A percentile compares a stretch with the other conserved stretches of the same genome.
These are phyloP conservation scores for Plectropomus leopardus DNA, from an alignment of 2,113 vertebrate species.

Conservation along the genomic window DNA sequence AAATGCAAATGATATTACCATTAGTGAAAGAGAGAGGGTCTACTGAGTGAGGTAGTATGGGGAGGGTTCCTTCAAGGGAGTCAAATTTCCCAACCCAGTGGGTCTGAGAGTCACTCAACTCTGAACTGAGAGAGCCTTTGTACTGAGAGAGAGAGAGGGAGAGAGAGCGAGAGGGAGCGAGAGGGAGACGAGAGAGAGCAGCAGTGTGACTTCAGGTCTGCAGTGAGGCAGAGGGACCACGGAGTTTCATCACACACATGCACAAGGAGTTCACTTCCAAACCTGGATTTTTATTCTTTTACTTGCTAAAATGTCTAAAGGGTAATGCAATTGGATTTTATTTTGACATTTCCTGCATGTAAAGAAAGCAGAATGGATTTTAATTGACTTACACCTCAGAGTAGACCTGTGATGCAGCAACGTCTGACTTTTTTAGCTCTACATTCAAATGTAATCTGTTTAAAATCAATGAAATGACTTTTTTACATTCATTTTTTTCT, in stretches of 20 bases:
- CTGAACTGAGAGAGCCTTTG: conserved; percentile 79
- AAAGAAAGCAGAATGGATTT: background rate
- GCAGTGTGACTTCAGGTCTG: conserved; percentile 68
- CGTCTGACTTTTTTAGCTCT: too few species aligned
- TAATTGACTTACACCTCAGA: background rate
- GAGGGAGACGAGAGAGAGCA: conserved; percentile 39
- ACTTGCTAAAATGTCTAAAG: conserved; percentile 68
- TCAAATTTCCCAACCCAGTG: conserved; percentile 75
- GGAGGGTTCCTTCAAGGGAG: conserved; percentile 55
- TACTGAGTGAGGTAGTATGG: conserved; percentile 23
- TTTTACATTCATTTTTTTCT: background rate
- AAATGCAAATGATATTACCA: background rate
- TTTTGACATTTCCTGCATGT: background rate
- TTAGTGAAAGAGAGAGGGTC: conserved; percentile 50
- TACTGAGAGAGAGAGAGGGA: conserved; percentile 59
- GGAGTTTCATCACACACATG: conserved; percentile 64
- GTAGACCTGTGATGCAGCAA: too few species aligned
- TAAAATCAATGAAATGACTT: background rate
- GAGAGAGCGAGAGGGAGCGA: conserved; percentile 36
- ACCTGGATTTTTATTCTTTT: conserved; percentile 60
- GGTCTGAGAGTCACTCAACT: conserved; percentile 63
- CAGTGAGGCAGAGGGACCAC: conserved; percentile 54
- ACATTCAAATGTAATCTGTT: background rate
- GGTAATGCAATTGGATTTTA: conserved; percentile 69
- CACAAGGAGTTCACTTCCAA: conserved; percentile 56